Percentiles rank a stretch among this genome's conserved stretches.
phyloP scores from a whole-genome alignment of 2,888 invertebrate genomes.

The Hemaris fuciformis region DNA sequence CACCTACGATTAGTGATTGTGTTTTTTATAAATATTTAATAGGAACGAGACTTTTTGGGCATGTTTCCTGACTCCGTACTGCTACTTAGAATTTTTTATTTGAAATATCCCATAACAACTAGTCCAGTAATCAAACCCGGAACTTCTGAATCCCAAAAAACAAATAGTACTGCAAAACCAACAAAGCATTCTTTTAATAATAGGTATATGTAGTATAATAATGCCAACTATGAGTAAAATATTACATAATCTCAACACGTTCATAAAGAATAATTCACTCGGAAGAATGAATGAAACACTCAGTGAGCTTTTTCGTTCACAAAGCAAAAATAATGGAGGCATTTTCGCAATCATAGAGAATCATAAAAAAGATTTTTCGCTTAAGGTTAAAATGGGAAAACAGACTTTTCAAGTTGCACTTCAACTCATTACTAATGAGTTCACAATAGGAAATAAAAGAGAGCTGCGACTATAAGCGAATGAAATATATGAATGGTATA shows the following conservation, averaged over 20 bases:
- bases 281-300: neutral
- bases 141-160: no score
- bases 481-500: neutral
- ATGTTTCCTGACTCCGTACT: no score
- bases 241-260: neutral
- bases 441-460: neutral
- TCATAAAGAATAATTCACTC: neutral
- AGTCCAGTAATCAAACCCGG: no score
- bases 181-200: no score
- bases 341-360: constrained; percentile 2
- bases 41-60: no score
- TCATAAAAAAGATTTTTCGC: neutral
- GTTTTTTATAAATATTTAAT: no score
- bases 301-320: neutral
- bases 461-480: neutral
- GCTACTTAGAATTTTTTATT: no score
- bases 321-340: constrained; percentile 5
- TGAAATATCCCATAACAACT: no score
- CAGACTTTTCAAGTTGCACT: constrained; percentile 16
- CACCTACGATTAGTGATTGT: no score
- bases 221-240: neutral
- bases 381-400: constrained; percentile 1
- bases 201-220: no score
- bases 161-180: no score
- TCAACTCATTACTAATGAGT: neutral